These are phyloP conservation scores for Lepidurus arcticus DNA, from an alignment of 1,140 invertebrate genomes.

Conservation along the genomic window DNA sequence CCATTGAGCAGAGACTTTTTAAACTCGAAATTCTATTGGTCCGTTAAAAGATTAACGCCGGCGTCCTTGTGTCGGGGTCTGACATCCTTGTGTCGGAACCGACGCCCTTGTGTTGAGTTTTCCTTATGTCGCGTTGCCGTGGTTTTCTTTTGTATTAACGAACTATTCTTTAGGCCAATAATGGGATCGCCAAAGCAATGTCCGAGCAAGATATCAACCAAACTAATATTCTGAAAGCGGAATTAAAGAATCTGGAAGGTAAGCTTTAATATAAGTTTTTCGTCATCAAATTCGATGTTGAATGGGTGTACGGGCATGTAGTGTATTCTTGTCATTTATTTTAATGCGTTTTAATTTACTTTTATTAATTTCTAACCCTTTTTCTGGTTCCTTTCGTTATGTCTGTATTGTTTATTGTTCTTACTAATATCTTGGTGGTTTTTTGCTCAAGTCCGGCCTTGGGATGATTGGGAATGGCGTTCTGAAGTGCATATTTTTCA, in stretches of 20 bases:
- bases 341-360: no score
- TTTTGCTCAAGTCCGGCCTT: constrained; percentile 26
- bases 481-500: constrained; percentile 22
- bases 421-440: constrained; percentile 32
- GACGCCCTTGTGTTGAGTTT: not conserved
- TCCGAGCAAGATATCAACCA: constrained; percentile 30
- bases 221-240: constrained; percentile 36
- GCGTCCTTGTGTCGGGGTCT: no score
- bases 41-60: no score
- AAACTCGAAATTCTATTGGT: no score
- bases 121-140: not conserved
- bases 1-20: no score
- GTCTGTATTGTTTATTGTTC: not conserved
- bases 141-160: not conserved
- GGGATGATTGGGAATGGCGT: constrained; percentile 25
- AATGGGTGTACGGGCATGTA: not conserved
- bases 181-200: not conserved
- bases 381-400: no score
- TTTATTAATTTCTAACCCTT: not conserved
- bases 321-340: not conserved
- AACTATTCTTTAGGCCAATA: not conserved
- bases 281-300: not conserved
- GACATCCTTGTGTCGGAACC: no score
- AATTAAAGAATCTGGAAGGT: constrained; percentile 39
- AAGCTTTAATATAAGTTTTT: not conserved